Percentiles rank a stretch among this genome's conserved stretches.
Conservation (phyloP, 2,113 vertebrate genomes). For the Felis catus region DNA sequence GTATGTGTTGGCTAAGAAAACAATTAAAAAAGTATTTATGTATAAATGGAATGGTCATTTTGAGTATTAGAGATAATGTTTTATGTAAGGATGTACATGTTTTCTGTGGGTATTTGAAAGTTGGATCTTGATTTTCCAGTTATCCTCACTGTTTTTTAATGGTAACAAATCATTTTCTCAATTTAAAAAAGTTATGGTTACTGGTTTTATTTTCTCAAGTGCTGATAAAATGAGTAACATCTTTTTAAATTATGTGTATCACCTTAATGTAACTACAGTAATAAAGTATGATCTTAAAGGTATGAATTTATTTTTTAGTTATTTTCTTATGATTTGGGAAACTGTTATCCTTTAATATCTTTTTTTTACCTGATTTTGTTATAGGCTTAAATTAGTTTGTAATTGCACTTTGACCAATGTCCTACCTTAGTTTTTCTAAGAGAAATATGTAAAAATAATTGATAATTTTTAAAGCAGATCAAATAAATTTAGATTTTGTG, state of each 20-base stretch:
- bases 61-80: constrained; percentile 29
- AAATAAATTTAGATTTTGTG: constrained; percentile 1
- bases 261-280: not conserved
- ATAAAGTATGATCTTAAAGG: not conserved
- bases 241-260: constrained; percentile 8
- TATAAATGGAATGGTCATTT: not conserved
- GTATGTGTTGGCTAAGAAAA: not conserved
- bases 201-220: constrained; percentile 26
- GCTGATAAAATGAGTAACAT: not conserved
- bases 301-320: not conserved
- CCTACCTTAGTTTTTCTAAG: constrained; percentile 1
- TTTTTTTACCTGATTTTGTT: constrained; percentile 21
- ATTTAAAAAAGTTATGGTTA: not conserved
- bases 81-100: not conserved
- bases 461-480: not conserved
- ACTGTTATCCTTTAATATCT: constrained; percentile 1
- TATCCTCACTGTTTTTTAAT: not conserved
- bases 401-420: constrained; percentile 3
- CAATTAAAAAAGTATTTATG: not conserved
- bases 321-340: constrained; percentile 43
- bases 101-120: constrained; percentile 45
- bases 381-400: not conserved
- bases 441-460: not conserved
- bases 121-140: constrained; percentile 33
- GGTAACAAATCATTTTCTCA: not conserved